A percentile compares a stretch with the other conserved stretches of the same genome.
Evolutionary conservation across 2,113 vertebrate species (phyloP).

Genomic region (Halcyon malimbica): DNA sequence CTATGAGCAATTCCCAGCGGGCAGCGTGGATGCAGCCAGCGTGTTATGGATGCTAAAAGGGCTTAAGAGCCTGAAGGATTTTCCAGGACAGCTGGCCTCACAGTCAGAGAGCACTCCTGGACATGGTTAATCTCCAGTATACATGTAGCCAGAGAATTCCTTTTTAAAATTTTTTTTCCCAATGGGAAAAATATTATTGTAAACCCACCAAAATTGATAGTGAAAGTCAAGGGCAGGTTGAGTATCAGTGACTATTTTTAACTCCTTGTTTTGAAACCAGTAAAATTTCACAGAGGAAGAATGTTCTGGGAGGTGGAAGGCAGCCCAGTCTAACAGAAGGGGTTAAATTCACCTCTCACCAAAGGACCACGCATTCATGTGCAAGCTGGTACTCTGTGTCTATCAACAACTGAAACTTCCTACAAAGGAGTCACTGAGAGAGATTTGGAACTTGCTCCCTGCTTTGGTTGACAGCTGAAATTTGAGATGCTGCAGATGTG

Average conservation of each 20-base stretch:
- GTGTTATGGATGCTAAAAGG: slow-evolving; percentile 48
- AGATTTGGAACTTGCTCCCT: slow-evolving; percentile 50
- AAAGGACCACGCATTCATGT: not conserved
- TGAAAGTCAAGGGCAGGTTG: not conserved
- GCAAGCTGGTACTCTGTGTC: slow-evolving; percentile 37
- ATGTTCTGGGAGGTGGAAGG: not conserved
- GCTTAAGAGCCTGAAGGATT: slow-evolving; percentile 52
- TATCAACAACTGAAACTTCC: slow-evolving; percentile 43
- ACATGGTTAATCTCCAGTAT: slow-evolving; percentile 22
- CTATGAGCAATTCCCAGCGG: slow-evolving; percentile 24
- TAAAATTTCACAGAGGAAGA: not conserved
- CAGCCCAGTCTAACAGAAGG: not conserved
- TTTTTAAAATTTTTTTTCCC: not conserved
- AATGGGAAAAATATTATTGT: not conserved
- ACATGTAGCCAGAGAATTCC: not conserved
- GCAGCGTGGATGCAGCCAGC: slow-evolving; percentile 29
- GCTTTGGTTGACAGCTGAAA: slow-evolving; percentile 42
- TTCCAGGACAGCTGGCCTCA: slow-evolving; percentile 62
- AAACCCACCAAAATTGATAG: not conserved
- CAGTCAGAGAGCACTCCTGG: slow-evolving; percentile 20
- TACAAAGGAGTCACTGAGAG: slow-evolving; percentile 46
- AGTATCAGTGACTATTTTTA: not conserved
- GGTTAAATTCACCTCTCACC: slow-evolving; percentile 8
- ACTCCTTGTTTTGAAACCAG: not conserved
- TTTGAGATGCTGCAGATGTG: slow-evolving; percentile 46